These are phyloP conservation scores for Drosophila kikkawai DNA, from an alignment of 1,140 invertebrate genomes.

Conservation along the genomic window DNA sequence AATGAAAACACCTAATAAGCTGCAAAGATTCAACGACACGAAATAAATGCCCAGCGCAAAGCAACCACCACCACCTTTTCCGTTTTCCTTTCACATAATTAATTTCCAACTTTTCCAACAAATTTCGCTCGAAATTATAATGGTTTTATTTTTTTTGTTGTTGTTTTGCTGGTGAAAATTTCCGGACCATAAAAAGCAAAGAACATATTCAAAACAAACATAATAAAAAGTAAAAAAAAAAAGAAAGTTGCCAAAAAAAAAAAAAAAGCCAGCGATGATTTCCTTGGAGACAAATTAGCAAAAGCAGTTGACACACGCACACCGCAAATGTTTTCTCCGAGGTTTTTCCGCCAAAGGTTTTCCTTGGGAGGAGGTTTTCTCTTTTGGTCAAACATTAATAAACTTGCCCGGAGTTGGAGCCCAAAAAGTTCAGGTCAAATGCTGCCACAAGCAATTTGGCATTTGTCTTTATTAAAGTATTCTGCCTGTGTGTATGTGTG, in stretches of 20 bases:
- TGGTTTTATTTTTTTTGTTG: constrained; percentile 14
- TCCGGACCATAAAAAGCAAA: constrained; percentile 33
- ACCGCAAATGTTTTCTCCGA: constrained; percentile 30
- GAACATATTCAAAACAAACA: constrained; percentile 70
- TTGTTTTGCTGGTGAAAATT: constrained; percentile 20
- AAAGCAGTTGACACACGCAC: constrained; percentile 62
- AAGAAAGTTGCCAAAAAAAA: constrained; percentile 25
- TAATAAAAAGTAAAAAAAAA: constrained; percentile 45
- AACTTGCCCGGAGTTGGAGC: constrained; percentile 32
- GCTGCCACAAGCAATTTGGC: constrained; percentile 59
- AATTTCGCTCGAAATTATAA: constrained; percentile 34
- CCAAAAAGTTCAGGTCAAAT: constrained; percentile 44
- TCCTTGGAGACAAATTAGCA: constrained; percentile 80
- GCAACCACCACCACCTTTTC: neutral
- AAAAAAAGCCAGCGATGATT: constrained; percentile 61
- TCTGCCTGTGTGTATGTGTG: constrained; percentile 8
- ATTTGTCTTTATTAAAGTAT: constrained; percentile 70
- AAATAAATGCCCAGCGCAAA: constrained; percentile 22
- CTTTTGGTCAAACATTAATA: constrained; percentile 65
- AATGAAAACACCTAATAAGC: constrained; percentile 3
- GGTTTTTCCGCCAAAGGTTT: constrained; percentile 17
- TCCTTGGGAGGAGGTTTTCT: neutral
- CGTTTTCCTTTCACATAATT: constrained; percentile 33
- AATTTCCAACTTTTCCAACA: constrained; percentile 39
- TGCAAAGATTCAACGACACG: constrained; percentile 14